These are phyloP conservation scores for Centroberyx gerrardi DNA, from an alignment of 2,797 vertebrate species.

Conservation along the genomic window DNA sequence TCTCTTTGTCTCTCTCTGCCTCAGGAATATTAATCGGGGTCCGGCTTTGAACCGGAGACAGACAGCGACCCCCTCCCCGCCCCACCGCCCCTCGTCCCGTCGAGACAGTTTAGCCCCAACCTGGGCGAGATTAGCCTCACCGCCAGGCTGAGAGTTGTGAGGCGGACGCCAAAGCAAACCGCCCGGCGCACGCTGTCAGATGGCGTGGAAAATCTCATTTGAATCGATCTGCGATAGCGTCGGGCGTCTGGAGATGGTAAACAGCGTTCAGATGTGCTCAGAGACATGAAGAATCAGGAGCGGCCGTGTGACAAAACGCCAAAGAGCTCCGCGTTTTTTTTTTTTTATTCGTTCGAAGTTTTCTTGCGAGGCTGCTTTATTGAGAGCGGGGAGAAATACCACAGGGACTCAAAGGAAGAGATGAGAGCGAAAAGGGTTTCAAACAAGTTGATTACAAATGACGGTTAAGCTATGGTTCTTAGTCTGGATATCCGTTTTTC, in stretches of 20 bases:
- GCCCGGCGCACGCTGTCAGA: slow-evolving; percentile 62
- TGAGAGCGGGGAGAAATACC: slow-evolving; percentile 48
- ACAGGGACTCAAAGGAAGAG: slow-evolving; percentile 58
- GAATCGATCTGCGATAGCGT: slow-evolving; percentile 69
- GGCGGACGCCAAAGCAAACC: slow-evolving; percentile 66
- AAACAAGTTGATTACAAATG: slow-evolving; percentile 76
- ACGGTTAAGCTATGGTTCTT: slow-evolving; percentile 60
- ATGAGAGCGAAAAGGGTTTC: slow-evolving; percentile 63
- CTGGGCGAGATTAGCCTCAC: slow-evolving; percentile 74
- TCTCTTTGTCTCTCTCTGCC: slow-evolving; percentile 55
- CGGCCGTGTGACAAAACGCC: slow-evolving; percentile 41
- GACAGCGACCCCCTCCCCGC: slow-evolving; percentile 34
- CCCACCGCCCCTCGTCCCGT: slow-evolving; percentile 39
- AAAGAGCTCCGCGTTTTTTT: slow-evolving; percentile 12
- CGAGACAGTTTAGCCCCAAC: slow-evolving; percentile 72
- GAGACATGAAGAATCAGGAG: slow-evolving; percentile 60
- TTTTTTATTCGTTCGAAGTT: slow-evolving; percentile 49
- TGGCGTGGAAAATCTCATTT: slow-evolving; percentile 80
- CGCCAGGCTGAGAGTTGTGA: slow-evolving; percentile 59
- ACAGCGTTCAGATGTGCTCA: slow-evolving; percentile 66
- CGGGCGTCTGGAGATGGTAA: slow-evolving; percentile 68
- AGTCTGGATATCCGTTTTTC: slow-evolving; percentile 66
- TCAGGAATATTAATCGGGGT: slow-evolving; percentile 81
- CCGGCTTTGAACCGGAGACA: slow-evolving; percentile 77
- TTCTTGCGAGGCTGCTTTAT: slow-evolving; percentile 49